Conservation (phyloP, 1,140 invertebrate species). For the Euwallacea similis region DNA sequence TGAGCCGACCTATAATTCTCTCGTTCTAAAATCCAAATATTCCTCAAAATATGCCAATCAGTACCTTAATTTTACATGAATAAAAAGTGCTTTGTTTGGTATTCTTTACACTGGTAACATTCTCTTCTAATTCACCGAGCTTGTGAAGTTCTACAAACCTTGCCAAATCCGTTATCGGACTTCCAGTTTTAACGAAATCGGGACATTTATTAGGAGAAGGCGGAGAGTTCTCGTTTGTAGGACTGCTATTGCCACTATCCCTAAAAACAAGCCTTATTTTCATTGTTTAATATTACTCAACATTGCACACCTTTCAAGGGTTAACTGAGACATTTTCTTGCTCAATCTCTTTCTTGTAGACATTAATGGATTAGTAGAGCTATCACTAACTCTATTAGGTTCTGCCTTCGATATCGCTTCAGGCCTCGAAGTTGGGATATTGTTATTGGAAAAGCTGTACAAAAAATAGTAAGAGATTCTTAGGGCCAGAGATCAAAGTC, state of each 20-base stretch:
- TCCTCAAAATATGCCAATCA: neutral
- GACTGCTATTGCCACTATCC: slow-evolving; percentile 44
- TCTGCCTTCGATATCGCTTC: no score
- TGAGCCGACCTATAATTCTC: slow-evolving; percentile 53
- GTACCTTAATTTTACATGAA: slow-evolving; percentile 54
- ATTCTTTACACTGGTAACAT: slow-evolving; percentile 23
- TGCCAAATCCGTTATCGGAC: slow-evolving; percentile 39
- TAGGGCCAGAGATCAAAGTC: no score
- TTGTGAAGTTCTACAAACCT: slow-evolving; percentile 42
- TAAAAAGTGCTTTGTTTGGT: slow-evolving; percentile 48
- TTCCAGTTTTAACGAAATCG: slow-evolving; percentile 35
- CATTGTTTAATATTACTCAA: neutral
- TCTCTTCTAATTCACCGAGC: slow-evolving; percentile 42
- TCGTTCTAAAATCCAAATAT: neutral
- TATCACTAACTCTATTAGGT: no score
- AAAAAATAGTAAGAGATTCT: no score
- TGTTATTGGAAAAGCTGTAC: no score
- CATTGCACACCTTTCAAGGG: slow-evolving; percentile 27
- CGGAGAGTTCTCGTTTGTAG: slow-evolving; percentile 21
- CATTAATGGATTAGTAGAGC: no score
- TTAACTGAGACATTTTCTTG: slow-evolving; percentile 40
- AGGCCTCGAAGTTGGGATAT: no score
- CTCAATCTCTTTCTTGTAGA: slow-evolving; percentile 8
- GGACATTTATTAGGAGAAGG: slow-evolving; percentile 6
- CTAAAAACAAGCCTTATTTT: slow-evolving; percentile 15